Conservation (phyloP, 2,888 invertebrate species). For the Tenthredo amoena region DNA sequence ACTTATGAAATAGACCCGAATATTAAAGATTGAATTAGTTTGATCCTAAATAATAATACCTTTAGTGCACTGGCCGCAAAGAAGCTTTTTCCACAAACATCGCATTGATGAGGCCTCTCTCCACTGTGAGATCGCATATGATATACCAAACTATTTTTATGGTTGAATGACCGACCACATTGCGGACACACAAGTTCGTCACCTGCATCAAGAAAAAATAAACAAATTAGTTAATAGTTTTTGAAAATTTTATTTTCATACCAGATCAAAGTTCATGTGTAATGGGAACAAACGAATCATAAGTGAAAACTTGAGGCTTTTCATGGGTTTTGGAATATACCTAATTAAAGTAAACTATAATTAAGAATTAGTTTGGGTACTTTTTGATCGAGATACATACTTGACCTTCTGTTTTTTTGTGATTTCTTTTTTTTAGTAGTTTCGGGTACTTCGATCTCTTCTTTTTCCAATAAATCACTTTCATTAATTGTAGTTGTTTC, state of each 20-base stretch:
- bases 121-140: conserved; percentile 90
- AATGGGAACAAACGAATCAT: conserved; percentile 7
- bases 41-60: conserved; percentile 76
- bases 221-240: background rate
- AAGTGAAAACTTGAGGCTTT: background rate
- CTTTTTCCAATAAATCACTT: conserved; percentile 64
- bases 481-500: conserved; percentile 64
- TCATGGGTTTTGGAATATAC: background rate
- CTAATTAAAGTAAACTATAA: conserved; percentile 4
- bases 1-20: background rate
- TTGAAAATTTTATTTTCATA: background rate
- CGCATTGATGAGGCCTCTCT: conserved; percentile 88
- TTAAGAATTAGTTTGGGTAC: background rate
- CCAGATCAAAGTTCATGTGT: background rate
- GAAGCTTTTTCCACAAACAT: conserved; percentile 90
- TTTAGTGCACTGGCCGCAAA: conserved; percentile 91
- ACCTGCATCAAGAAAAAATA: conserved; percentile 59
- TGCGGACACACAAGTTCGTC: conserved; percentile 81
- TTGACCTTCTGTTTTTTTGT: conserved; percentile 62
- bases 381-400: conserved; percentile 54
- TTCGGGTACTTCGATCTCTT: conserved; percentile 67
- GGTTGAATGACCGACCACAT: conserved; percentile 88
- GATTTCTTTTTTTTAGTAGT: conserved; percentile 71
- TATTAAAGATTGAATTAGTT: background rate
- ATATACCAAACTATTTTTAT: conserved; percentile 91